Evolutionary conservation across 2,113 vertebrate genomes (phyloP), one percentile per base, ranked within the genome.

Genomic region (Harpagus bidentatus): DNA sequence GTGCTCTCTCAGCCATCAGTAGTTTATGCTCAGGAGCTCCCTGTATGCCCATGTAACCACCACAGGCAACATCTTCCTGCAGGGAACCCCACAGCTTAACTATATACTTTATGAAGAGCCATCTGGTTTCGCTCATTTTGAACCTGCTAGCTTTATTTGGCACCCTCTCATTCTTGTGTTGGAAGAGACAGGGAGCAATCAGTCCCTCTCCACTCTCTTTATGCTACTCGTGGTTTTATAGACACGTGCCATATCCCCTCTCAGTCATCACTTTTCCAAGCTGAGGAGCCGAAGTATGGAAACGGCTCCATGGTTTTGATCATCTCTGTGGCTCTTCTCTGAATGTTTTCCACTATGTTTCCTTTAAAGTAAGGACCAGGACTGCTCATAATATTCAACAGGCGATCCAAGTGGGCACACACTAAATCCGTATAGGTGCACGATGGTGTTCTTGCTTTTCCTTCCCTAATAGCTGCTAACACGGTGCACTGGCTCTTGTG

Each of bases 41-140:
- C 78, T 5, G 8, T 82, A 70, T 32, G 45, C 53, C 90, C 43
- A 12, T 90, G 82, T 70, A 94, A 90, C 52, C 45, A 92, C 26
- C 32, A 58, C 0, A 16, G 72, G 89, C 61, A 93, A 40, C 40
- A 69, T 73, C 70, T 77, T 96, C 95, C 90, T 82, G 92, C 92
- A 90, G 74, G 74, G 93, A 96, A 80, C 53, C 92, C 82, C 25
- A 61, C 92, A 88, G 93, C 66, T 96, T 94, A 91, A 91, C 90
- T 93, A 13, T 42, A 79, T 8, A 13, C 69, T 90, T 93, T 56
- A 76, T 90, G 66, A 85, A 87, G 71, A 90, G 62, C 70, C 93
- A 90, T 95, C 90, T 95, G 93, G 53, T 82, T 96, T 94, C 11
- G 16, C 71, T 94, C 71, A 13, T 28, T 94, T 94, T 82, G 92